Evolutionary conservation across 1,140 invertebrate genomes (phyloP).

Genomic region (Caenorhabditis latens): DNA sequence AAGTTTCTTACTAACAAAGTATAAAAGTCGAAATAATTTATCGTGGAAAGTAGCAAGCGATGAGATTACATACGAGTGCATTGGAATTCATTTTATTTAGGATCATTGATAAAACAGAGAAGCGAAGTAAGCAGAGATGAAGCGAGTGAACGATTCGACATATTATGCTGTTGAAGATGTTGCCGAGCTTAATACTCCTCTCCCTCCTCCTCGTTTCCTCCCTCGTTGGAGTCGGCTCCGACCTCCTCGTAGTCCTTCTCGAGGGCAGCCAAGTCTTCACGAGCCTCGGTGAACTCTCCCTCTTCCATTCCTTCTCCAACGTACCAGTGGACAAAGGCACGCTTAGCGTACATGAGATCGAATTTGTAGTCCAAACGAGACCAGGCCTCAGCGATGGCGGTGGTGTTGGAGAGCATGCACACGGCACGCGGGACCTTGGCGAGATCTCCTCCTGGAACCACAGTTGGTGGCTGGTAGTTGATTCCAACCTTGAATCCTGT

Average conservation of each 20-base stretch:
- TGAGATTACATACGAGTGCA: not conserved
- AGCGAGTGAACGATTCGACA: not conserved
- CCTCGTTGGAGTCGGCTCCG: slow-evolving; percentile 52
- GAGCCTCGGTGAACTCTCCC: slow-evolving; percentile 85
- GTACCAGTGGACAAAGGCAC: slow-evolving; percentile 79
- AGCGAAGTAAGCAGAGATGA: not conserved
- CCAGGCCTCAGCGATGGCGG: slow-evolving; percentile 85
- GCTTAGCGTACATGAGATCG: slow-evolving; percentile 76
- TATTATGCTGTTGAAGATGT: slow-evolving; percentile 11
- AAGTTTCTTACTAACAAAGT: not conserved
- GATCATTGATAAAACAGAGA: not conserved
- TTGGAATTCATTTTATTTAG: not conserved
- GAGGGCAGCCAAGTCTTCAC: slow-evolving; percentile 83
- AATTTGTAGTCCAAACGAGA: slow-evolving; percentile 81
- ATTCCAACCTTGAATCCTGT: slow-evolving; percentile 70
- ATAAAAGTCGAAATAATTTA: slow-evolving; percentile 31
- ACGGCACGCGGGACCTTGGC: slow-evolving; percentile 81
- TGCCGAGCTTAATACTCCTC: not conserved
- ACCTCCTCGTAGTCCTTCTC: slow-evolving; percentile 82
- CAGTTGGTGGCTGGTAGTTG: slow-evolving; percentile 65
- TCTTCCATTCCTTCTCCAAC: slow-evolving; percentile 85
- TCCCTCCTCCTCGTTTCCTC: slow-evolving; percentile 54
- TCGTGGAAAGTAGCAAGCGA: not conserved
- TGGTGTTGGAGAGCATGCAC: slow-evolving; percentile 87
- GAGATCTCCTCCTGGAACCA: slow-evolving; percentile 69